Conservation (phyloP, 1,140 invertebrate species). For the Batillaria attramentaria region DNA sequence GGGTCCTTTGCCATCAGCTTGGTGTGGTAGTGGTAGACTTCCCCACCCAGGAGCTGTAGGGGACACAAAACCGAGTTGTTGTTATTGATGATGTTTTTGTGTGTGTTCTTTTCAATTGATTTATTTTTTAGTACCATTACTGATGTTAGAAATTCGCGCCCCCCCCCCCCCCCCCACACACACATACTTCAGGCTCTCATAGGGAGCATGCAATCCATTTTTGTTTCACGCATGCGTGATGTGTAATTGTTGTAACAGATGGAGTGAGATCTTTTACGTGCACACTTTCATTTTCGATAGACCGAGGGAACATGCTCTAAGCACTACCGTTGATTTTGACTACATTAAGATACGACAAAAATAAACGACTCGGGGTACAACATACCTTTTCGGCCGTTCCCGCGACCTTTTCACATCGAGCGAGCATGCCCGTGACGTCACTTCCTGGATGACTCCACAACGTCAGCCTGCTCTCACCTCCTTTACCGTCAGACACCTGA, state of each 20-base stretch:
- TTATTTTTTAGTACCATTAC: too few relatives aligned
- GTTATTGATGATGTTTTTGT: too few relatives aligned
- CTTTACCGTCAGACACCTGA: constrained; percentile 50
- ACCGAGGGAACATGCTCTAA: neutral
- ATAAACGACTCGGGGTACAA: neutral
- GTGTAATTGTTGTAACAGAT: too few relatives aligned
- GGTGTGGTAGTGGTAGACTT: constrained; percentile 63
- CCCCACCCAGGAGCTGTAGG: constrained; percentile 58
- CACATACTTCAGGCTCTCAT: too few relatives aligned
- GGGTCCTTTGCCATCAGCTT: constrained; percentile 64
- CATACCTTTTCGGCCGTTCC: constrained; percentile 61
- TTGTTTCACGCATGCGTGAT: too few relatives aligned
- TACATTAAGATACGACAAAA: neutral
- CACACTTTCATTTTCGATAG: neutral
- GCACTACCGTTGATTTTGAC: neutral
- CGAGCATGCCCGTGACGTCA: constrained; percentile 66
- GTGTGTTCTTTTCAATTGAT: too few relatives aligned
- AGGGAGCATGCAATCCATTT: too few relatives aligned
- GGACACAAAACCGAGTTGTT: too few relatives aligned
- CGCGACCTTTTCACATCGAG: constrained; percentile 62
- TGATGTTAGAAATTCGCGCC: too few relatives aligned
- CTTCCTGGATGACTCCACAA: constrained; percentile 64
- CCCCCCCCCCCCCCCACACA: too few relatives aligned
- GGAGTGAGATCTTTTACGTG: neutral
- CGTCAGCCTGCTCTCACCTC: constrained; percentile 47